phyloP scores from a whole-genome alignment of 2,797 vertebrate species.

The Sphaeramia orbicularis region DNA sequence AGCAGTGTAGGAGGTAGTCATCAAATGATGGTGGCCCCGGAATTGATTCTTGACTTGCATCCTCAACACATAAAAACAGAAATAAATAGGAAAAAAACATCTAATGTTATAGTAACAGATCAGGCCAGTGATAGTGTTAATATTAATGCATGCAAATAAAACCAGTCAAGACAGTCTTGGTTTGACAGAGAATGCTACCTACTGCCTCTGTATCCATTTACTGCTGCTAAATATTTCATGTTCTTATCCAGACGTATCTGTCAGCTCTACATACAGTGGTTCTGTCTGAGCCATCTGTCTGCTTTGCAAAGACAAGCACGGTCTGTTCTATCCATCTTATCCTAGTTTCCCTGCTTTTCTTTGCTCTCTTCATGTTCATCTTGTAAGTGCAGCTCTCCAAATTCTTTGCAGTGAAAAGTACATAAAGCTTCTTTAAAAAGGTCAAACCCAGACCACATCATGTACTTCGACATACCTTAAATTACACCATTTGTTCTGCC shows the following conservation, averaged over 20 bases:
- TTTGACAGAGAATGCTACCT: conserved; percentile 29
- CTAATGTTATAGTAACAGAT: conserved; percentile 30
- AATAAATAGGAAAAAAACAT: conserved; percentile 17
- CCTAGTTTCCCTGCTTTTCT: not conserved
- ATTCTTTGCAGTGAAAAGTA: not conserved
- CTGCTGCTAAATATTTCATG: conserved; percentile 73
- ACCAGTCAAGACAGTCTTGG: conserved; percentile 33
- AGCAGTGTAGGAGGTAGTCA: too few species aligned
- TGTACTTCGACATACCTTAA: too few species aligned
- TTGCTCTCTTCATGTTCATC: not conserved
- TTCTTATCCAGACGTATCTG: conserved; percentile 49
- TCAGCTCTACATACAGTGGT: conserved; percentile 30
- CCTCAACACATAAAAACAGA: not conserved
- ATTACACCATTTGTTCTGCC: too few species aligned
- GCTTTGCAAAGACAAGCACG: conserved; percentile 6
- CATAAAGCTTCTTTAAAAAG: not conserved
- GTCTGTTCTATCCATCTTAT: conserved; percentile 31
- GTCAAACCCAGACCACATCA: too few species aligned
- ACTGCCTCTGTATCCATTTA: conserved; percentile 57
- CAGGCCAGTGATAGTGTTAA: conserved; percentile 32
- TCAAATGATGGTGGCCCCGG: too few species aligned
- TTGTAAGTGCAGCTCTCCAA: not conserved
- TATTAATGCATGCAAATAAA: conserved; percentile 71
- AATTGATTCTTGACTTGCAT: too few species aligned
- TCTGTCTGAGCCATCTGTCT: conserved; percentile 45